These are phyloP conservation scores for Chydorus sphaericus DNA, from an alignment of 2,888 invertebrate species.

Conservation along the genomic window DNA sequence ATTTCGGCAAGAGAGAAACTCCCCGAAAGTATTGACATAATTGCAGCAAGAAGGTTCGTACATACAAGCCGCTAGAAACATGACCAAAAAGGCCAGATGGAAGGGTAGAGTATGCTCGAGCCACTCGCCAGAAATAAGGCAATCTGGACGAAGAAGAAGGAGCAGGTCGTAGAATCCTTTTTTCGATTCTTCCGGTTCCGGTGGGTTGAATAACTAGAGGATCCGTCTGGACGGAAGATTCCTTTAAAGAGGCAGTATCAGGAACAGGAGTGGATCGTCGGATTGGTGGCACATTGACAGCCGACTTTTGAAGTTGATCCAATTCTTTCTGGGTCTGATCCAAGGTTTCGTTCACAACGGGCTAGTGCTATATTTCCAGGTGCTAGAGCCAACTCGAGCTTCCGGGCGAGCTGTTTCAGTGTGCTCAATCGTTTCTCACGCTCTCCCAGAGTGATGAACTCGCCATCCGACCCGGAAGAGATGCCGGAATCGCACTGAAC, in stretches of 20 bases:
- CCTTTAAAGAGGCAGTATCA: background rate
- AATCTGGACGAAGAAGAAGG: conserved; percentile 24
- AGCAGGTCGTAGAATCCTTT: background rate
- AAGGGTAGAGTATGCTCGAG: conserved; percentile 59
- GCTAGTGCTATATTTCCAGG: conserved; percentile 49
- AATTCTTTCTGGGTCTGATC: conserved; percentile 6
- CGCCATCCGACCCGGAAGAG: conserved; percentile 44
- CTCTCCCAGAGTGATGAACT: conserved; percentile 32
- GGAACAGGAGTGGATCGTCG: background rate
- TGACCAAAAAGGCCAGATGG: conserved; percentile 54
- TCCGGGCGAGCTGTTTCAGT: conserved; percentile 47
- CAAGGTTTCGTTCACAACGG: conserved; percentile 31
- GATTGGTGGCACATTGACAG: background rate
- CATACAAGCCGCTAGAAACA: conserved; percentile 56
- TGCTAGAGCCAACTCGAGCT: conserved; percentile 48
- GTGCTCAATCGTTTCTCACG: conserved; percentile 51
- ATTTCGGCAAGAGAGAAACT: conserved; percentile 61
- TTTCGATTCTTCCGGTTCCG: too few species aligned
- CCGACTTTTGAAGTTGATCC: background rate
- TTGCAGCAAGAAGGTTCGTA: conserved; percentile 64
- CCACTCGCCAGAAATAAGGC: conserved; percentile 54
- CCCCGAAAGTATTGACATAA: conserved; percentile 55
- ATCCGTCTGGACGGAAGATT: background rate
- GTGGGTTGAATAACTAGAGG: background rate
- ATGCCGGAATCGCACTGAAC: conserved; percentile 46